These are phyloP conservation scores for Paracentrotus lividus DNA, from an alignment of 53 echinoderm and acorn worm species.

Conservation along the genomic window DNA sequence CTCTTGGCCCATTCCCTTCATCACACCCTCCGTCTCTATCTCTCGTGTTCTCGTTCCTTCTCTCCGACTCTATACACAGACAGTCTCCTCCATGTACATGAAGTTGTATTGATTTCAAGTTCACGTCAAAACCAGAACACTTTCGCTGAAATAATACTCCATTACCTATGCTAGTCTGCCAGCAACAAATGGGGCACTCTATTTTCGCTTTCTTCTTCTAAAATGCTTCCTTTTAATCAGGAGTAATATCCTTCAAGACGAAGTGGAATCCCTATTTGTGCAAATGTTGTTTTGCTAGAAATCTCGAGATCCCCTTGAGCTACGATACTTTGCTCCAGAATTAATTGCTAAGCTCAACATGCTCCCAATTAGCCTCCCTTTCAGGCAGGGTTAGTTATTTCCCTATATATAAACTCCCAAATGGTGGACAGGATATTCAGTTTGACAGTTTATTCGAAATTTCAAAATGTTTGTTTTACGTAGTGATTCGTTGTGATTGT, in stretches of 20 bases:
- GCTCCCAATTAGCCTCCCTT: constrained; percentile 41
- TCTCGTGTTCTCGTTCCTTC: not conserved
- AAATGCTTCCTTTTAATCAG: constrained; percentile 36
- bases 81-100: not conserved
- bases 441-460: no score
- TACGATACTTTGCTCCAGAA: constrained; percentile 26
- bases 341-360: constrained; percentile 46
- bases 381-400: constrained; percentile 11
- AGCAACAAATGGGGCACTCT: not conserved
- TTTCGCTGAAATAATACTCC: constrained; percentile 50
- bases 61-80: not conserved
- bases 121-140: constrained; percentile 37
- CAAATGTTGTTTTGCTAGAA: constrained; percentile 52
- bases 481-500: no score
- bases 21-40: not conserved
- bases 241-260: constrained; percentile 22
- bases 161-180: constrained; percentile 25
- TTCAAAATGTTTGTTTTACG: no score
- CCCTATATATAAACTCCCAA: not conserved
- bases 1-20: not conserved
- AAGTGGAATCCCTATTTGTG: constrained; percentile 34
- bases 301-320: constrained; percentile 44
- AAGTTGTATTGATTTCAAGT: constrained; percentile 43
- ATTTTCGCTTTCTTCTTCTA: not conserved
- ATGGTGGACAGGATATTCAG: not conserved